Conservation (phyloP, 2,113 vertebrate genomes). For the Ginglymostoma cirratum region DNA sequence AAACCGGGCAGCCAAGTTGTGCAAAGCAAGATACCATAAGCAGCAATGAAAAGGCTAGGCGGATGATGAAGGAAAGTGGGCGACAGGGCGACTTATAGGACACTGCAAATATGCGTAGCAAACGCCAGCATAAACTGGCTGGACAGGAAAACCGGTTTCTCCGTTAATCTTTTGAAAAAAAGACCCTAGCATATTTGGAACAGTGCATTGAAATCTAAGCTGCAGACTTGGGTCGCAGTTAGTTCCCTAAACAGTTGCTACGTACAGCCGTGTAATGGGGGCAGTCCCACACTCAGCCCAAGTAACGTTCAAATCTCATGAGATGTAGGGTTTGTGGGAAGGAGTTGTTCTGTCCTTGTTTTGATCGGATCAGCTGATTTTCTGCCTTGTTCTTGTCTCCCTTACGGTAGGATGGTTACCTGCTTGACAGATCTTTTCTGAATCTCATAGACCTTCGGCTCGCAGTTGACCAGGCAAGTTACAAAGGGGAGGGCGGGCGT, state of each 20-base stretch:
- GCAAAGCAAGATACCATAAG: background rate
- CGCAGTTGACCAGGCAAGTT: background rate
- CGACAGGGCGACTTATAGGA: background rate
- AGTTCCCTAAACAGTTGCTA: background rate
- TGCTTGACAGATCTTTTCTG: background rate
- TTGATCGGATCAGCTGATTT: background rate
- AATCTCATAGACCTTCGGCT: background rate
- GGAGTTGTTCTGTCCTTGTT: background rate
- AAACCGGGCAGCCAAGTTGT: background rate
- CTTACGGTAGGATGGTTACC: background rate
- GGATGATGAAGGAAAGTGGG: background rate
- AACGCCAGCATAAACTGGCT: background rate
- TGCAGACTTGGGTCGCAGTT: no score
- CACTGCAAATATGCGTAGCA: background rate
- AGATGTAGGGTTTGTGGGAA: constrained; percentile 31
- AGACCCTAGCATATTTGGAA: background rate
- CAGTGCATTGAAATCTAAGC: background rate
- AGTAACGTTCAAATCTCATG: background rate
- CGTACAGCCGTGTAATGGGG: background rate
- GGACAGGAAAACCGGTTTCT: background rate
- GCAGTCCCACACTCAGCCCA: background rate
- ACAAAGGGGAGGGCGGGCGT: background rate
- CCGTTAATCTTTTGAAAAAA: background rate
- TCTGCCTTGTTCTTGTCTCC: background rate
- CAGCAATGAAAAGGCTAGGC: background rate